Evolutionary conservation across 2,888 invertebrate species (phyloP), one percentile per base, ranked within the genome.

Genomic region (Epinotia ramella): DNA sequence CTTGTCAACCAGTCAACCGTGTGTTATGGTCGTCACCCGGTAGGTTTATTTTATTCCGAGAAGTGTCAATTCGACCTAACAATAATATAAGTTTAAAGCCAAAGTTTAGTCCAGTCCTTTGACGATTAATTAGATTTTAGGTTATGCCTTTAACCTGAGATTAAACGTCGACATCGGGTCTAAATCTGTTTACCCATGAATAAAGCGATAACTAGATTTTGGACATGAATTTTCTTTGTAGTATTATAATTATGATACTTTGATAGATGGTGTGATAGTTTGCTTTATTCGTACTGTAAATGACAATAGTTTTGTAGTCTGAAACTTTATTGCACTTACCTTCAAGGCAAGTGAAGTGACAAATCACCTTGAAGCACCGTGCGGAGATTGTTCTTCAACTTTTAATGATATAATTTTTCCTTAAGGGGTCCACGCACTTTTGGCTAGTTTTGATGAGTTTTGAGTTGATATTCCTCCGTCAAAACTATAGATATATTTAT

Each of bases 1-100:
- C 68, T 68, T 68, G 68, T 24, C 13, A 68, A 57, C 24, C 68
- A 59, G 24, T 68, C 57, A 68, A 59, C 59, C 68, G 57, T 57
- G n/a, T 56, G 40, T 20, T 46, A 44, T 28, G 59, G 68, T 68
- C 44, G 44, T 16, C 20, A 33, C 11, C 33, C 53, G 56, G 53
- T 33, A 63, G n/a, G n/a, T 33, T 9, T 16, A 28, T 62, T 33
- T 62, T 62, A n/a, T 62, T n/a, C 16, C 33, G 62, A 33, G 13
- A 28, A 62, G 9, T 53, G 53, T 7, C 6, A 49, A 5, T 49
- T 53, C 53, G 16, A 53, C 53, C 53, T 16, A 53, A 53, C 16
- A 16, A 53, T 5, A 53, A n/a, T 53, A 53, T 2, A 1, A 40
- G 9, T 53, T 49, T n/a, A n/a, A 5, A n/a, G n/a, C 7, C n/a